Evolutionary conservation across 1,140 invertebrate species (phyloP), one percentile per base, ranked within the genome.

Genomic region (Melipona quadrifasciata): DNA sequence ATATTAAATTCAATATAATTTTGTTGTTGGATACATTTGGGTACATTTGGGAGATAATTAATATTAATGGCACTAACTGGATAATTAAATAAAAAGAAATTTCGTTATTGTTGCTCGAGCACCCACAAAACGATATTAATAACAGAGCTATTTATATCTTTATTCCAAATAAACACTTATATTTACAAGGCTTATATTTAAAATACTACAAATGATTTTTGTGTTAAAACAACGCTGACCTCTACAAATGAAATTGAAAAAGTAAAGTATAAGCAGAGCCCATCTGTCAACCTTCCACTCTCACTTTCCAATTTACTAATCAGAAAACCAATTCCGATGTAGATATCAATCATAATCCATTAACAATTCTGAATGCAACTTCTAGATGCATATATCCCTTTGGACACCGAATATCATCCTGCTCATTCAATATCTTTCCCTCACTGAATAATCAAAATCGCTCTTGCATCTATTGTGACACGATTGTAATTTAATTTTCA

Each of bases 241-340:
- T 1, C 58, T 24, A n/a, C 24, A 61, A 61, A 61, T 61, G 24
- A 61, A 61, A n/a, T n/a, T 61, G 24, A n/a, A 61, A 61, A 61
- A 61, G 58, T 61, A 61, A 61, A 61, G n/a, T 61, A 12, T 61
- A 61, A 61, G n/a, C 58, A 24, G 24, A 61, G n/a, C 58, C 58
- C 58, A 61, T 61, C 58, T 61, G 58, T 61, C 58, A 61, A n/a
- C 58, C 58, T 61, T 61, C 58, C 58, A 61, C 58, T 61, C 58
- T 61, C 58, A 61, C 58, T 61, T 61, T 61, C 58, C 14, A 65
- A 65, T 65, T 65, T 65, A 16, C 27, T 31, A 65, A 17, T 31
- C 16, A 65, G n/a, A 65, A 27, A 31, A 17, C n/a, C 64, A 65
- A 31, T 65, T 65, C 64, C 64, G 27, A 65, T 65, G 27, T 64